These are phyloP conservation scores for Anguilla obscura DNA, from an alignment of 2,797 vertebrate species.

Conservation along the genomic window DNA sequence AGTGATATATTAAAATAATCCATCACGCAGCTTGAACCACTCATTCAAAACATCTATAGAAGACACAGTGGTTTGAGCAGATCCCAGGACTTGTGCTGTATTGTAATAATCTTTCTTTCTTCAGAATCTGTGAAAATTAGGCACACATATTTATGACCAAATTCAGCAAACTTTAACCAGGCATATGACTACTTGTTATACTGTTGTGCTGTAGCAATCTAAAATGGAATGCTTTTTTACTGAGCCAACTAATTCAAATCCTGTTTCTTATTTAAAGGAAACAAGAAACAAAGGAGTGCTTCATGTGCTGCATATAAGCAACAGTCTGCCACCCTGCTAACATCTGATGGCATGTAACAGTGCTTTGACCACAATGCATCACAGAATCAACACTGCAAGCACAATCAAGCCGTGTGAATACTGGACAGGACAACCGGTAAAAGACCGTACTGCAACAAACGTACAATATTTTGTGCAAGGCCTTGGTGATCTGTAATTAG, in stretches of 20 bases:
- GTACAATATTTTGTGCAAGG: neutral
- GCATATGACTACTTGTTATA: neutral
- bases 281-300: neutral
- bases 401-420: neutral
- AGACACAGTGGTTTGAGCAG: neutral
- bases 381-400: neutral
- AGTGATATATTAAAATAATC: constrained; percentile 30
- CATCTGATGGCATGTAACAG: neutral
- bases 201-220: neutral
- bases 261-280: neutral
- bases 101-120: neutral
- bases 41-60: neutral
- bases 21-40: constrained; percentile 17
- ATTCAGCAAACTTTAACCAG: neutral
- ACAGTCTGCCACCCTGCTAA: neutral
- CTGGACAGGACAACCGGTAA: neutral
- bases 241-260: neutral
- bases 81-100: neutral
- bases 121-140: neutral
- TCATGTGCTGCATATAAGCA: neutral
- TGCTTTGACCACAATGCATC: neutral
- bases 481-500: neutral
- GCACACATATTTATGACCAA: neutral
- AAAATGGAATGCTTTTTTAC: neutral
- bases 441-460: neutral